Evolutionary conservation across 2,113 vertebrate species (phyloP).

Genomic region (Phrynosoma platyrhinos): DNA sequence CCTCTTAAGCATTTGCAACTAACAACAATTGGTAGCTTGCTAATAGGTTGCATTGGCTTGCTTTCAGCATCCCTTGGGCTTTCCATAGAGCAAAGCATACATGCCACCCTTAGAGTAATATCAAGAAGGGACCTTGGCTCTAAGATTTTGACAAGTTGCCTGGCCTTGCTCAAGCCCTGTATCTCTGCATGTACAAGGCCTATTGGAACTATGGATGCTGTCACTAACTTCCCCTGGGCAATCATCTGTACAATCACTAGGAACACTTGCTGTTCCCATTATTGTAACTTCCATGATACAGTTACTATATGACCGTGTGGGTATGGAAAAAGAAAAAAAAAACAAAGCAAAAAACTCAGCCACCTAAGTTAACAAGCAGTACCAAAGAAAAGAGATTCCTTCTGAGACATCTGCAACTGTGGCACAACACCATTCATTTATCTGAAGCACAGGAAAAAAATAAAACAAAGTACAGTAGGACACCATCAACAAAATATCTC

Average conservation of each 20-base stretch:
- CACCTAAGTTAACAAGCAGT: conserved; percentile 29
- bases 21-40: conserved; percentile 7
- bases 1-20: conserved; percentile 8
- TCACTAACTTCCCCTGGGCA: conserved; percentile 43
- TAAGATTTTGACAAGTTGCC: conserved; percentile 57
- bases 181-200: conserved; percentile 52
- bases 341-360: background rate
- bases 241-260: conserved; percentile 56
- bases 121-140: conserved; percentile 32
- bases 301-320: conserved; percentile 13
- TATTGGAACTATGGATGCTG: conserved; percentile 49
- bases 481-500: conserved; percentile 53
- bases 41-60: background rate
- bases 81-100: conserved; percentile 39
- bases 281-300: conserved; percentile 22
- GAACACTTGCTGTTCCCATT: conserved; percentile 42
- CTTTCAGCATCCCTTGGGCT: background rate
- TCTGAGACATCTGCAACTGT: conserved; percentile 37
- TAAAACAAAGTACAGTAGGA: background rate
- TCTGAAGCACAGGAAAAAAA: conserved; percentile 46
- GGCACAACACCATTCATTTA: conserved; percentile 49
- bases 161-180: conserved; percentile 50
- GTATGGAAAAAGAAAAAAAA: background rate
- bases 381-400: conserved; percentile 21
- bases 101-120: conserved; percentile 35